Evolutionary conservation across 1,140 invertebrate species (phyloP).

Genomic region (Portunus trituberculatus): DNA sequence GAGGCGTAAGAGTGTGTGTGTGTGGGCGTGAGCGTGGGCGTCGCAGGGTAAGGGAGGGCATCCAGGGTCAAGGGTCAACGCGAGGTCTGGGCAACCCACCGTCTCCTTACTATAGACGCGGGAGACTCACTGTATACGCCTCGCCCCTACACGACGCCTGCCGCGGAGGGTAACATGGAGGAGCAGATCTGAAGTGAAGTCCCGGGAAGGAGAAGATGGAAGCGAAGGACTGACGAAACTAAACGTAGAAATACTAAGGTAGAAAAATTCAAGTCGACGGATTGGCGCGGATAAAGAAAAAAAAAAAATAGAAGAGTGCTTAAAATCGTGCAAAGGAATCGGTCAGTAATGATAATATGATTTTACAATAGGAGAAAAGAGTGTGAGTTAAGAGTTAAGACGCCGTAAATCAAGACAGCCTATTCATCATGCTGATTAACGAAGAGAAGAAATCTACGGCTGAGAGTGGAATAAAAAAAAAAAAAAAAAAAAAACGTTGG

Average conservation of each 20-base stretch:
- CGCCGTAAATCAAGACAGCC: neutral
- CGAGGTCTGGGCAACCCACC: neutral
- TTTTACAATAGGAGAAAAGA: neutral
- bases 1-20: conserved; percentile 18
- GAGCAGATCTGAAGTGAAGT: neutral
- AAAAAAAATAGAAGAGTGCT: neutral
- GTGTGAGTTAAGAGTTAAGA: neutral
- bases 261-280: neutral
- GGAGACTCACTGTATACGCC: neutral
- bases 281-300: neutral
- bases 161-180: neutral
- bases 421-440: neutral
- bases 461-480: too few relatives aligned
- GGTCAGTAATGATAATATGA: neutral
- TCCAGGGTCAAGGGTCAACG: neutral
- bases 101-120: conserved; percentile 10
- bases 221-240: neutral
- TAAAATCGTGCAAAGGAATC: neutral
- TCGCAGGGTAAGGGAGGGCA: conserved; percentile 7
- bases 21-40: conserved; percentile 6
- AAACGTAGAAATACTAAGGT: neutral
- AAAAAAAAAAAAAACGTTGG: neutral
- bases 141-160: neutral
- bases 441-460: neutral
- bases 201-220: neutral